phyloP scores from a whole-genome alignment of 2,888 invertebrate genomes.

The Schizaphis graminum region DNA sequence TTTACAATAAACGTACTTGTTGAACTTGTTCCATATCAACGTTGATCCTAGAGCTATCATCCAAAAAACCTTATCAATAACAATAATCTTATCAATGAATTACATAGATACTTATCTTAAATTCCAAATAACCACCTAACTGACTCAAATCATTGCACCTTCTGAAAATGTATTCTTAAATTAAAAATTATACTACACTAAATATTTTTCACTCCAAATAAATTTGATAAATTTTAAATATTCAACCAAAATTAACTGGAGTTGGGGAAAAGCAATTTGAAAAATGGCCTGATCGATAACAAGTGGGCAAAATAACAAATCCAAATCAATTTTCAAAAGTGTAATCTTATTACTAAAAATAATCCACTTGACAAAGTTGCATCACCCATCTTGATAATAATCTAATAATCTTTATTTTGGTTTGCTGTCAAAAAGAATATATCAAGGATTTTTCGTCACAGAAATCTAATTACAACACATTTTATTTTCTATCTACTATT shows the following conservation, averaged over 20 bases:
- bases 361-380: conserved; percentile 10
- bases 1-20: neutral
- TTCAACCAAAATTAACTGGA: neutral
- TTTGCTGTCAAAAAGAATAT: neutral
- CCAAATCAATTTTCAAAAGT: neutral
- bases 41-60: neutral
- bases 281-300: neutral
- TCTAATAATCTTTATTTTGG: conserved; percentile 6
- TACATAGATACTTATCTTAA: neutral
- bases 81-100: neutral
- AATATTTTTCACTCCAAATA: neutral
- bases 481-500: neutral
- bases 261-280: neutral
- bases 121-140: neutral
- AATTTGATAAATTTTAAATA: neutral
- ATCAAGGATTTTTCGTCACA: neutral
- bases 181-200: neutral
- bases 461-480: neutral
- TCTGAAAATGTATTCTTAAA: neutral
- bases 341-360: neutral
- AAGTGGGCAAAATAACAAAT: neutral
- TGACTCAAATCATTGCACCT: neutral
- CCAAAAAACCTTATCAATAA: neutral
- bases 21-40: neutral
- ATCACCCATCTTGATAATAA: conserved; percentile 5